Conservation (phyloP, 2,888 invertebrate species). For the Noctuana brunneofusca region DNA sequence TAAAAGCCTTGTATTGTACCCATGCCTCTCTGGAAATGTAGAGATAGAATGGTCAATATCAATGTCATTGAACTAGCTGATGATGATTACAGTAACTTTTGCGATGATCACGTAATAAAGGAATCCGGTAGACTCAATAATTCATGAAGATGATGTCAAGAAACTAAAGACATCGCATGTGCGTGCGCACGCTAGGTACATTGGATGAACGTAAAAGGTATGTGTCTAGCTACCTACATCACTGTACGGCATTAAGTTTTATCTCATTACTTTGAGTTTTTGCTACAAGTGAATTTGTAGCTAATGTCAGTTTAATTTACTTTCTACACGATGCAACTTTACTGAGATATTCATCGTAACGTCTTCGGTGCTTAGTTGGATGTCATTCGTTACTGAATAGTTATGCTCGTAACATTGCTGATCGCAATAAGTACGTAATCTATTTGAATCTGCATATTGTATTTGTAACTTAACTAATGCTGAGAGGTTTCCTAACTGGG, state of each 20-base stretch:
- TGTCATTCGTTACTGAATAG: too few species aligned
- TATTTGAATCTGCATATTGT: too few species aligned
- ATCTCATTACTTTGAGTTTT: conserved; percentile 13
- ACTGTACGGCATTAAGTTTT: conserved; percentile 7
- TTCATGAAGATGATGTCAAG: conserved; percentile 27
- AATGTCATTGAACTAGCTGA: conserved; percentile 20
- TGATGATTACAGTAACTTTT: conserved; percentile 5
- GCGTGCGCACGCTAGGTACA: conserved; percentile 7
- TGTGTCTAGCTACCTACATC: conserved; percentile 5
- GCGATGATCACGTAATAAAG: conserved; percentile 22
- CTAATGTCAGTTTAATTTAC: conserved; percentile 11
- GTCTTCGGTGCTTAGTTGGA: too few species aligned
- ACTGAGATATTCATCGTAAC: not conserved
- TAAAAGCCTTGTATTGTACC: too few species aligned
- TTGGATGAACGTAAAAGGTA: not conserved
- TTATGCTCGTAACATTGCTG: too few species aligned
- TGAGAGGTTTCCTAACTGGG: too few species aligned
- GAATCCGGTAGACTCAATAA: conserved; percentile 31
- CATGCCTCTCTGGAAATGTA: not conserved
- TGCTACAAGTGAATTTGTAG: conserved; percentile 4
- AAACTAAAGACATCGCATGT: conserved; percentile 15
- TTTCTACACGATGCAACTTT: not conserved
- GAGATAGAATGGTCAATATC: not conserved
- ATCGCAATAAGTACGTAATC: too few species aligned
- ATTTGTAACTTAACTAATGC: too few species aligned